Percentiles rank a stretch among this genome's conserved stretches.
Evolutionary conservation across 2,797 vertebrate genomes (phyloP).

Genomic region (Luscinia megarhynchos): DNA sequence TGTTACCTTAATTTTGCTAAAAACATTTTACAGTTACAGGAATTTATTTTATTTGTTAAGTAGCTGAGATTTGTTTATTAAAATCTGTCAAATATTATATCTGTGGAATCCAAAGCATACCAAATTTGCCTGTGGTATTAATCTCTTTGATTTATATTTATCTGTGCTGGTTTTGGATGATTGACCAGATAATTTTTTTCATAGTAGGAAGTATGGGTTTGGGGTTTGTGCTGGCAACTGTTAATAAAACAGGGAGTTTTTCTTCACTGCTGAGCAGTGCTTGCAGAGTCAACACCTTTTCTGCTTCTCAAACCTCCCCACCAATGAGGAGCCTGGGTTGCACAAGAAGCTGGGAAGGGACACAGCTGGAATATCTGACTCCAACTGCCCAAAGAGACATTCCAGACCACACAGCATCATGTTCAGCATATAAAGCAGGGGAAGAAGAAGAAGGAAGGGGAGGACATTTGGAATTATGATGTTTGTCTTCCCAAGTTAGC

Average conservation of each 20-base stretch:
- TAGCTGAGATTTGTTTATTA: background rate
- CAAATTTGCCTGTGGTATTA: background rate
- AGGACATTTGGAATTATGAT: fast-evolving
- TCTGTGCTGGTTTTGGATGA: background rate
- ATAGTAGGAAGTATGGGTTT: background rate
- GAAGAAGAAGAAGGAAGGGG: background rate
- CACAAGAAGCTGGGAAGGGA: background rate
- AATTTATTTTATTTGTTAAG: background rate
- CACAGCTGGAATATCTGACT: background rate
- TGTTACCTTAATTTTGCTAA: background rate
- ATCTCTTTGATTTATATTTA: background rate
- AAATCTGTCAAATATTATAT: background rate
- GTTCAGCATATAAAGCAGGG: background rate
- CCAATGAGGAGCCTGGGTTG: background rate
- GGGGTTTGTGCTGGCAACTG: background rate
- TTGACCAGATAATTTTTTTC: background rate
- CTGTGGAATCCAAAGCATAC: background rate
- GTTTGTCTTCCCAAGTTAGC: background rate
- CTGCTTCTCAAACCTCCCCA: background rate
- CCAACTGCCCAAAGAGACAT: background rate
- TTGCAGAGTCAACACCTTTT: background rate
- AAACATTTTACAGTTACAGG: background rate
- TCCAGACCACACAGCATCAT: background rate
- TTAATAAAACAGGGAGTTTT: background rate
- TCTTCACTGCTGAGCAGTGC: background rate